Evolutionary conservation across 2,113 vertebrate genomes (phyloP), one percentile per base, ranked within the genome.

Genomic region (Notiomystis cincta): DNA sequence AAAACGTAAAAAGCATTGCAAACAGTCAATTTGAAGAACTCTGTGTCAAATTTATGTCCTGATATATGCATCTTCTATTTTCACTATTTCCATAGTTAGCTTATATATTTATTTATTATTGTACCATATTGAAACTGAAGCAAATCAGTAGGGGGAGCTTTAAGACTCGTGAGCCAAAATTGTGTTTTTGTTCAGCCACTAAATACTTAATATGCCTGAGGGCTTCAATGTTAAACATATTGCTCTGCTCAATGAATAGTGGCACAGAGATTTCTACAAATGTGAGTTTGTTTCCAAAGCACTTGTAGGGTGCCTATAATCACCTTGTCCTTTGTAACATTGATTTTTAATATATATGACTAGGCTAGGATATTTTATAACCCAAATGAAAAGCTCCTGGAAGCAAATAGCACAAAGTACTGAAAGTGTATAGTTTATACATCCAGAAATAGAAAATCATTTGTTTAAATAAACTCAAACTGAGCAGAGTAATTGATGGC

Each of bases 401-500:
- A 96, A 87, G 35, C 66, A 97, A 97, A 89, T 62, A 79, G 57
- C 37, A 66, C 84, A 40, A 58, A 76, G 33, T 87, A 87, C 75
- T 90, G 16, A 91, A 86, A 91, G 85, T 50, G 27, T 82, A 58
- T 69, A 77, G 76, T 95, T 94, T 73, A 82, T 90, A 28, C 47
- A 82, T 54, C 87, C 87, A 69, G 78, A 95, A 97, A 96, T 77
- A 87, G 91, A 94, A 97, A 97, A 96, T 87, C 3, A 89, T 94
- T 97, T 96, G 80, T 97, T 96, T 96, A 96, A 97, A 96, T 95
- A 96, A 97, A 93, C 66, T 91, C 84, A 96, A 98, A 70, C 82
- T 89, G 95, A 94, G 84, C 82, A 72, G 40, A 87, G 45, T 96
- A 96, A 97, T 93, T 96, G 91, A 95, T 97, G 93, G 56, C 53